phyloP scores from a whole-genome alignment of 2,113 vertebrate genomes.

The Talpa occidentalis region DNA sequence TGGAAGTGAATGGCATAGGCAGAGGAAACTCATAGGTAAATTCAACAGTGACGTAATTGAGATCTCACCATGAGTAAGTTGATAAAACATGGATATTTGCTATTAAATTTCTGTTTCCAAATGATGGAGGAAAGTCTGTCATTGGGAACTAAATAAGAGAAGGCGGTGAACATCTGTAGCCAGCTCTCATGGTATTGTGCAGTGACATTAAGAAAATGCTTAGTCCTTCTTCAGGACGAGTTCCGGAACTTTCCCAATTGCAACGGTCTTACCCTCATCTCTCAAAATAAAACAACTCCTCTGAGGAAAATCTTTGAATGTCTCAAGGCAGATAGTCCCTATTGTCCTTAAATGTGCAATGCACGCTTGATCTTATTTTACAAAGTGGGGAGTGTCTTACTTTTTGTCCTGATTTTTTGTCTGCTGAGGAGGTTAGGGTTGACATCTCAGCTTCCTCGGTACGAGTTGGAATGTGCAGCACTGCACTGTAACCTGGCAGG shows the following conservation, averaged over 20 bases:
- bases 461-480: constrained; percentile 99
- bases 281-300: constrained; percentile 98
- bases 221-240: constrained; percentile 99
- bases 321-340: constrained; percentile 98
- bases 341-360: constrained; percentile 96
- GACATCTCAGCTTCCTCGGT: constrained; percentile 99
- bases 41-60: constrained; percentile 96
- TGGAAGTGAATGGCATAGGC: constrained; percentile 86
- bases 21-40: constrained; percentile 82
- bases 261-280: constrained; percentile 99
- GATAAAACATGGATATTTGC: constrained; percentile 94
- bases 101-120: constrained; percentile 87
- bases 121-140: constrained; percentile 86
- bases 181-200: constrained; percentile 89
- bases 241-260: constrained; percentile 99
- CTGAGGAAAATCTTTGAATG: constrained; percentile 99
- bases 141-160: constrained; percentile 90
- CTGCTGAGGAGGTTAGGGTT: too few species aligned
- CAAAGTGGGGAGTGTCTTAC: constrained; percentile 96
- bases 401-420: too few species aligned
- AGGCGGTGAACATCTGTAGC: constrained; percentile 89
- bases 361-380: constrained; percentile 99
- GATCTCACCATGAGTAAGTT: constrained; percentile 99
- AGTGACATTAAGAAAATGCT: constrained; percentile 87
- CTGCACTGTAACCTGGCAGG: too few species aligned